Base-by-base conservation (phyloP, 1,140 invertebrate species). In the Aphelenchoides avenae region DNA sequence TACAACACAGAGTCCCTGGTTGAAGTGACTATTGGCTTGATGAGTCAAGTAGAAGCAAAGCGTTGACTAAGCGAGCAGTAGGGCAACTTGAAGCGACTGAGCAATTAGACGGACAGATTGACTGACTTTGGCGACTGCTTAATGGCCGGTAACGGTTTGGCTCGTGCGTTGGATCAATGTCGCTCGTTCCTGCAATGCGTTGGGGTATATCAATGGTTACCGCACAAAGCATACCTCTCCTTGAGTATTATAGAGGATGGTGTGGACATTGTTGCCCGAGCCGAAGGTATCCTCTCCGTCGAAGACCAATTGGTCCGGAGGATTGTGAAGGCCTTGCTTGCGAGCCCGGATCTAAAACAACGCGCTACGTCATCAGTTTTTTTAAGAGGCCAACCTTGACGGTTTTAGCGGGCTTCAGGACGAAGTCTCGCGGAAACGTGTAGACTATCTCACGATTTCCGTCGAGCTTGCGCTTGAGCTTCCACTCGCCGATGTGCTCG, bases 401-500 rank as follows among this genome's bases (percentile, higher is more conserved):
- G 34, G 46, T 66, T 52, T 73, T 68, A 20, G 66, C 70, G 26
- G 75, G 63, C 11, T 61, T 51, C 9, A 75, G 46, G 29, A 76
- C 53, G 53, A 76, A 77, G 43, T 75, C 66, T 18, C 49, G 50
- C 13, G 73, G 73, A 61, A 75, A 73, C 20, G 72, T 76, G 60
- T 63, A 77, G 33, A 77, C 57, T 46, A 75, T 68, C 36, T 75
- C 73, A 9, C 66, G 70, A 24, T 66, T 70, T 26, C 61, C 65
- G 49, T 77, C 75, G 33, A 75, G 75, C 39, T 60, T 64, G 44
- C 73, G 52, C 59, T 70, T 75, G n/a, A 75, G 22, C 39, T 75
- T 77, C 75, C 75, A 75, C 26, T 71, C 73, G n/a, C 75, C 73
- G 22, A 75, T 62, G 15, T 57, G 58, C 29, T 75, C 73, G 41